These are phyloP conservation scores for Tanaodytes sp. DNA, from an alignment of 2,888 invertebrate species.

Conservation along the genomic window DNA sequence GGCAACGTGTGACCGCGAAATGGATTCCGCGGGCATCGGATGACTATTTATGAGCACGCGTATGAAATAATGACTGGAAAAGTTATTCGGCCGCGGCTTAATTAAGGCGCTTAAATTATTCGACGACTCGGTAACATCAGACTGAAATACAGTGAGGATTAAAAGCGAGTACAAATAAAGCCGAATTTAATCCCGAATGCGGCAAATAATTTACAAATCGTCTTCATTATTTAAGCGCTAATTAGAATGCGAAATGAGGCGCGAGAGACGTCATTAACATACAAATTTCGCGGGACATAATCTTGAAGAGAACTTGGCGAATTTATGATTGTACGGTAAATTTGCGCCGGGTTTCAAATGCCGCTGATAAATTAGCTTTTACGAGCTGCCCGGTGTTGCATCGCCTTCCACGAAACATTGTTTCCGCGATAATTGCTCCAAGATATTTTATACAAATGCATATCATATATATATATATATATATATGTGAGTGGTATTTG, in stretches of 20 bases:
- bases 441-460: too few relatives aligned
- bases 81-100: too few relatives aligned
- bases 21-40: too few relatives aligned
- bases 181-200: slow-evolving; percentile 3
- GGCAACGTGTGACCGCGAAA: too few relatives aligned
- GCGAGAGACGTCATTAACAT: slow-evolving; percentile 44
- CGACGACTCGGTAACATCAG: too few relatives aligned
- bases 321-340: slow-evolving; percentile 49
- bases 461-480: too few relatives aligned
- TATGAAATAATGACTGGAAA: too few relatives aligned
- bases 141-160: background rate
- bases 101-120: too few relatives aligned
- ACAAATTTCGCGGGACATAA: slow-evolving; percentile 47
- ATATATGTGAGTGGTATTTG: too few relatives aligned
- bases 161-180: background rate
- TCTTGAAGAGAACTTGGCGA: slow-evolving; percentile 43
- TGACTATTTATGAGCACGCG: too few relatives aligned
- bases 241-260: slow-evolving; percentile 38
- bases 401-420: slow-evolving; percentile 44
- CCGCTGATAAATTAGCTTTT: slow-evolving; percentile 52
- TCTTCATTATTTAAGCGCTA: slow-evolving; percentile 26
- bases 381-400: slow-evolving; percentile 51
- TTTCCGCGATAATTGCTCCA: slow-evolving; percentile 45
- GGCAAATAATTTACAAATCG: slow-evolving; percentile 21
- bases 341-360: slow-evolving; percentile 49